Conservation (phyloP, 2,113 vertebrate species). For the Capreolus pygargus region DNA sequence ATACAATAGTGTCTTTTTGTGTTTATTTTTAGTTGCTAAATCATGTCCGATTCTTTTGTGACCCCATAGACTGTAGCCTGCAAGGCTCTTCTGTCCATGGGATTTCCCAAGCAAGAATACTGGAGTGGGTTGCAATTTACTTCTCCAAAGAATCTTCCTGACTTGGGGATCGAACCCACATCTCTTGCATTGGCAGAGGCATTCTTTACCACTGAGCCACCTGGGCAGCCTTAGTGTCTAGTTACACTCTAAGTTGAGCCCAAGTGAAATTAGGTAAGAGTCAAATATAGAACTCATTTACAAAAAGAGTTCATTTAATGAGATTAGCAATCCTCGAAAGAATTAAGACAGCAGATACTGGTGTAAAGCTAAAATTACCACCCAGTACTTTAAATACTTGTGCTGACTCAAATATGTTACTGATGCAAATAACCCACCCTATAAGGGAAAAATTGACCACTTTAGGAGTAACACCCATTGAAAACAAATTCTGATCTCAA, state of each 20-base stretch:
- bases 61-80: neutral
- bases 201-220: neutral
- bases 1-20: neutral
- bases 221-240: neutral
- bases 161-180: neutral
- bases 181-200: neutral
- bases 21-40: neutral
- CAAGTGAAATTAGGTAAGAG: neutral
- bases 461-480: neutral
- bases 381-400: neutral
- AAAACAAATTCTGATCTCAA: conserved; percentile 9
- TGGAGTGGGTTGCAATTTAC: neutral
- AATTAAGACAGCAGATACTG: neutral
- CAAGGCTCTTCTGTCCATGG: neutral
- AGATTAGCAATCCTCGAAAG: neutral
- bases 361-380: conserved; percentile 20
- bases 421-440: neutral
- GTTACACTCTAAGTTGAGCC: neutral
- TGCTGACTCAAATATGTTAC: conserved; percentile 25
- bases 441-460: neutral
- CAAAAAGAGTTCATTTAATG: conserved; percentile 17
- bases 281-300: conserved; percentile 16
- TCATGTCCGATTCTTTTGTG: neutral
- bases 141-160: neutral
- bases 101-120: neutral